Base-by-base conservation (phyloP, 53 echinoderm and acorn worm species). In the Stichopus horrens region DNA sequence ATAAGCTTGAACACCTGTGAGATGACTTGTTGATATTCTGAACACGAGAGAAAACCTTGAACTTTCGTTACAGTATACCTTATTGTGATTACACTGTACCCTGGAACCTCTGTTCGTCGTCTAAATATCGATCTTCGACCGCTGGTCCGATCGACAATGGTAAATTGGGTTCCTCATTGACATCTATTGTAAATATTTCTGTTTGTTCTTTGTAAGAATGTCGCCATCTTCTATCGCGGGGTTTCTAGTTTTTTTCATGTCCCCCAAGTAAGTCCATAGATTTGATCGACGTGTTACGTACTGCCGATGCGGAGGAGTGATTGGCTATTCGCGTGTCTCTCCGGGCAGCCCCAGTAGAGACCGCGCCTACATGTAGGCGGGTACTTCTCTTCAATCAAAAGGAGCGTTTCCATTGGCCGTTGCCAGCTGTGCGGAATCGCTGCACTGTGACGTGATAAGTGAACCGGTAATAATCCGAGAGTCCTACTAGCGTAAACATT, bases 401-500 rank as follows among this genome's bases (percentile, higher is more conserved):
- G 77, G 88, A 78, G 94, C 54, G 58, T 81, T 83, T 56, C 88
- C 71, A 94, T 94, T 96, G 94, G 96, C 87, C 86, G 93, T 87
- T 68, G 81, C 79, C 88, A 91, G 88, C 90, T 95, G 93, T 92
- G 92, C 88, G 63, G 84, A 85, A 13, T 63, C 18, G 85, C 20
- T 63, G 85, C 65, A 63, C 52, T 63, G 63, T 85, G 65, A 59
- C 63, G 60, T 67, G 85, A 68, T 91, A 76, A 85, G 57, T 57
- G 79, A 79, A 23, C 81, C 23, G 57, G 81, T 65, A 85, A 58
- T 85, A 63, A 66, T 67, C 77, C 68, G 13, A 76, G 77, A 52
- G 23, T 21, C 65, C 21, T 37, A 57, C 81, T 81, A 81, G 81
- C 85, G 85, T 85, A 85, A 85, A 85, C 85, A 85, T 59, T 23